Conservation (phyloP, 2,888 invertebrate genomes). For the Emmelina monodactyla region DNA sequence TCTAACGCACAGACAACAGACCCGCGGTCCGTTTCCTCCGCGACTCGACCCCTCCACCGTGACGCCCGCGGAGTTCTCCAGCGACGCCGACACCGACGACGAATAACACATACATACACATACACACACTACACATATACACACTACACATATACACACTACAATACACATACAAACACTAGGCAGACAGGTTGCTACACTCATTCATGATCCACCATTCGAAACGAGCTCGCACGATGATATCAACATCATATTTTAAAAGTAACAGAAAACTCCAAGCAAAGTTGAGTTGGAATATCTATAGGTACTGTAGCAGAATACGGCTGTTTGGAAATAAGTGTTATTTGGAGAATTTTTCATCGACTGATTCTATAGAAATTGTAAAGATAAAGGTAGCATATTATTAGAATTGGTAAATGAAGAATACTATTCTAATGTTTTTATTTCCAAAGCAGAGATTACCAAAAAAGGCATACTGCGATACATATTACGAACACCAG, state of each 20-base stretch:
- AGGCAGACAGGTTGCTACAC: constrained; percentile 1
- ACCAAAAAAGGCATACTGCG: too few relatives aligned
- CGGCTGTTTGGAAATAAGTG: too few relatives aligned
- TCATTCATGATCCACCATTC: background rate
- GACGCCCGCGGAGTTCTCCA: constrained; percentile 75
- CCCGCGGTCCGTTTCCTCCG: constrained; percentile 73
- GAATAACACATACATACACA: constrained; percentile 65
- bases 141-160: background rate
- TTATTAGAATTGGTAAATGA: too few relatives aligned
- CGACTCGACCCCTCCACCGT: constrained; percentile 65
- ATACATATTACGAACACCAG: too few relatives aligned
- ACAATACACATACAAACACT: constrained; percentile 5
- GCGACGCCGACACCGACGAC: constrained; percentile 92
- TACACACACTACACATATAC: constrained; percentile 5
- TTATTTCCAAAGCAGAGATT: too few relatives aligned
- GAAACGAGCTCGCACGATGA: background rate
- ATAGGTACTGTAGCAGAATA: too few relatives aligned
- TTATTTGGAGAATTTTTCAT: too few relatives aligned
- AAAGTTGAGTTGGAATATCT: background rate
- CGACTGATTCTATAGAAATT: too few relatives aligned
- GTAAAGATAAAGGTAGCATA: too few relatives aligned
- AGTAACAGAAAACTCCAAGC: background rate
- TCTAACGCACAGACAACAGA: constrained; percentile 68
- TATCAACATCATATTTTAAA: background rate
- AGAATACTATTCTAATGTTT: too few relatives aligned